Evolutionary conservation across 1,140 invertebrate species (phyloP), one percentile per base, ranked within the genome.

Genomic region (Aphelinus certus): DNA sequence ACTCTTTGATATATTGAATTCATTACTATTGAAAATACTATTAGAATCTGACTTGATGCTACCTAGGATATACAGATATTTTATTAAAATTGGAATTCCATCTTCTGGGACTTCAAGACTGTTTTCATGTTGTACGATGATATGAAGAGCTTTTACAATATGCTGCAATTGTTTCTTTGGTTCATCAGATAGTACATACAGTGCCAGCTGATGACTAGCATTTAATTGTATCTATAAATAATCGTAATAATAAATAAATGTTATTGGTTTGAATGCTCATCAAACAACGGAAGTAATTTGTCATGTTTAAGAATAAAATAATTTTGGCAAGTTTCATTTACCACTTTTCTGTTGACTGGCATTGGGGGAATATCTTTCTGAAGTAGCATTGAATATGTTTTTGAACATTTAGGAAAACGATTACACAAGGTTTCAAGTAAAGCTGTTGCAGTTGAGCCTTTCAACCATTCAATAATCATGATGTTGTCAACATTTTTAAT

Each of bases 161-260:
- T 88, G 79, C 10, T 79, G 76, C 0, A 84, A 57, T 78, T 68
- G 75, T 46, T 76, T 66, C 48, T 83, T 72, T 68, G 81, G 66
- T 7, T 74, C 68, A 3, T 79, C 53, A 1, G 80, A 78, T 7
- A 76, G 67, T 9, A 81, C 63, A 7, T 81, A 82, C 9, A 86
- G 48, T n/a, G 85, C 80, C 3, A 88, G 47, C 10, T 84, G 65
- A 77, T 83, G 76, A 76, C 83, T 83, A 2, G 81, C 74, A n/a
- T 53, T 76, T 1, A 86, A 55, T 80, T 78, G 82, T n/a, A 86
- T 53, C 73, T 84, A 45, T 66, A 53, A n/a, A 64, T 7, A 61
- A 65, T 62, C 2, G 57, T 53, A 53, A 53, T 9, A 53, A 6
- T 9, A 53, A 53, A 53, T 9, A 9, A 6, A 53, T 53, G 51